phyloP scores from a whole-genome alignment of 1,140 invertebrate genomes.

The Aplysia californica region DNA sequence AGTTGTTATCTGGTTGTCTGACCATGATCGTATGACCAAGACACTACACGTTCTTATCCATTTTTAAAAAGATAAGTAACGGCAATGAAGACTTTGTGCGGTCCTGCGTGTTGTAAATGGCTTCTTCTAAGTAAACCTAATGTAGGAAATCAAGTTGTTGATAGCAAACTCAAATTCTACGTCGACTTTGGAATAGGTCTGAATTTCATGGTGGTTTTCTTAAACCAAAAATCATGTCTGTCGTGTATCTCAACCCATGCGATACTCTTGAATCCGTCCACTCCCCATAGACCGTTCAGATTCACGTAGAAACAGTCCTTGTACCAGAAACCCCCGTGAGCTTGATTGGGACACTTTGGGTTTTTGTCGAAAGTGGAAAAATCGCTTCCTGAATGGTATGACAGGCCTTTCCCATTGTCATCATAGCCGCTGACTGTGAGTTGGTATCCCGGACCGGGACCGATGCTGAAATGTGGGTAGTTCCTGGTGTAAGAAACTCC shows the following conservation, averaged over 20 bases:
- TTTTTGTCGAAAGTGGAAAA: neutral
- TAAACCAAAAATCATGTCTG: neutral
- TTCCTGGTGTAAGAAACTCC: neutral
- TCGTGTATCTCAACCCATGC: slow-evolving; percentile 1
- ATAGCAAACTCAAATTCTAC: no score
- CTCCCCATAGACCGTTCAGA: slow-evolving; percentile 6
- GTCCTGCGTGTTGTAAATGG: no score
- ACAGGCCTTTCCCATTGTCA: slow-evolving; percentile 8
- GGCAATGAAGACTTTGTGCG: no score
- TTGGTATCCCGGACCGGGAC: neutral
- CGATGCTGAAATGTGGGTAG: neutral
- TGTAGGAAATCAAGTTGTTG: no score
- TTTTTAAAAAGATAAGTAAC: no score
- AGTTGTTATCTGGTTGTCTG: no score
- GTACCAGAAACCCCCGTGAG: slow-evolving; percentile 8
- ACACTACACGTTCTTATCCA: no score
- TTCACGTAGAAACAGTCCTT: slow-evolving; percentile 6
- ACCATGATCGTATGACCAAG: no score
- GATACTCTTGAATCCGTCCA: neutral
- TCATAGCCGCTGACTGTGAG: neutral
- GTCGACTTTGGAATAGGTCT: no score
- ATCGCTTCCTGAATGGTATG: neutral
- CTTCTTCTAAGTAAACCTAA: no score
- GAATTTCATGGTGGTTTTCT: slow-evolving; percentile 9
- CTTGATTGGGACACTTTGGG: neutral